Percentiles rank a stretch among this genome's conserved stretches.
These are phyloP conservation scores for Eilema caniola DNA, from an alignment of 2,888 invertebrate species.

Conservation along the genomic window DNA sequence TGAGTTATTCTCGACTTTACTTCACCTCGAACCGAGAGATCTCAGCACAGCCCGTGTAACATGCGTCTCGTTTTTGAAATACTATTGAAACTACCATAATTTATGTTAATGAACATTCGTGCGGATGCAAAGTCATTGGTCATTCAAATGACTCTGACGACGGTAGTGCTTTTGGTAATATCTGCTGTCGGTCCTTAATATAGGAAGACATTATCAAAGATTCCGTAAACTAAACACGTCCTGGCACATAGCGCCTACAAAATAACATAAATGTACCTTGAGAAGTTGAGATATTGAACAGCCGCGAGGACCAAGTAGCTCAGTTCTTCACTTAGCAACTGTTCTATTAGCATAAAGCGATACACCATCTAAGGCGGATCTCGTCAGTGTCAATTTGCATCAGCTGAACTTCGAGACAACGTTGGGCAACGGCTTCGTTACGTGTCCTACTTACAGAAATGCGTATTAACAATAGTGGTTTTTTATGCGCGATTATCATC, in stretches of 20 bases:
- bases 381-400: constrained; percentile 22
- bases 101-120: no score
- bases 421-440: constrained; percentile 25
- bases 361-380: constrained; percentile 7
- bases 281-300: neutral
- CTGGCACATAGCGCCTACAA: neutral
- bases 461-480: neutral
- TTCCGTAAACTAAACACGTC: neutral
- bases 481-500: neutral
- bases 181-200: neutral
- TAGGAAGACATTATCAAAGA: neutral
- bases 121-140: neutral
- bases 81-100: neutral
- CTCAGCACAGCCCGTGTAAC: no score
- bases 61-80: neutral
- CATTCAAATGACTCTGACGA: neutral
- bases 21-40: no score
- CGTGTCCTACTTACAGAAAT: constrained; percentile 21
- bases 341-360: constrained; percentile 17
- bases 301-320: neutral
- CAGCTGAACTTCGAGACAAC: constrained; percentile 1
- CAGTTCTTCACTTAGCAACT: constrained; percentile 2
- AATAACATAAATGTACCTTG: neutral
- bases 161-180: neutral
- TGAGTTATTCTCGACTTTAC: no score